Evolutionary conservation across 1,140 invertebrate species (phyloP).

Genomic region (Luehdorfia chinensis): DNA sequence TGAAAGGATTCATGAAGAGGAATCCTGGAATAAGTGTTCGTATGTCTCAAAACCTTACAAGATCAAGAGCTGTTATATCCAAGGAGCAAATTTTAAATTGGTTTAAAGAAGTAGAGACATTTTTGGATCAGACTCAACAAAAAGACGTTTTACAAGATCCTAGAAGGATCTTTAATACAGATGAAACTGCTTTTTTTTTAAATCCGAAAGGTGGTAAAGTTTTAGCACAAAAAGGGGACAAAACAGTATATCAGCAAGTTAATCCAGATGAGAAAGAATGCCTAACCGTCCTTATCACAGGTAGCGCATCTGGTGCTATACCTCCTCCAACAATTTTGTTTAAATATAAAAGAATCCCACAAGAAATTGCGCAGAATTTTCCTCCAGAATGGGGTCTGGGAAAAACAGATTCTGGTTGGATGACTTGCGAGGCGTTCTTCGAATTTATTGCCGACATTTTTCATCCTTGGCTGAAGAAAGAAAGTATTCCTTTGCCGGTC

Average conservation of each 20-base stretch:
- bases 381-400: slow-evolving; percentile 19
- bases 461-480: not conserved
- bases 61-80: slow-evolving; percentile 3
- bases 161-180: slow-evolving; percentile 10
- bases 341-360: slow-evolving; percentile 33
- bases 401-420: slow-evolving; percentile 53
- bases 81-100: slow-evolving; percentile 4
- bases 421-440: slow-evolving; percentile 21
- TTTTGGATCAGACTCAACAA: not conserved
- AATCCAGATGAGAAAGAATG: slow-evolving; percentile 54
- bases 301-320: slow-evolving; percentile 48
- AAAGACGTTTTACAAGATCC: slow-evolving; percentile 7
- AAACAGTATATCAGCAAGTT: slow-evolving; percentile 38
- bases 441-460: not conserved
- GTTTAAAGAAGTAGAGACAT: slow-evolving; percentile 6
- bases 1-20: slow-evolving; percentile 6
- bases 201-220: slow-evolving; percentile 35
- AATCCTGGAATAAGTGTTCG: slow-evolving; percentile 3
- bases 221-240: slow-evolving; percentile 35
- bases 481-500: too few species aligned
- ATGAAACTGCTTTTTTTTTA: slow-evolving; percentile 9
- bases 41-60: slow-evolving; percentile 5
- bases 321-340: slow-evolving; percentile 55
- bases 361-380: slow-evolving; percentile 19
- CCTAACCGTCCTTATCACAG: slow-evolving; percentile 47